Base-by-base conservation (phyloP, 2,888 invertebrate species). In the Nemoura dubitans region DNA sequence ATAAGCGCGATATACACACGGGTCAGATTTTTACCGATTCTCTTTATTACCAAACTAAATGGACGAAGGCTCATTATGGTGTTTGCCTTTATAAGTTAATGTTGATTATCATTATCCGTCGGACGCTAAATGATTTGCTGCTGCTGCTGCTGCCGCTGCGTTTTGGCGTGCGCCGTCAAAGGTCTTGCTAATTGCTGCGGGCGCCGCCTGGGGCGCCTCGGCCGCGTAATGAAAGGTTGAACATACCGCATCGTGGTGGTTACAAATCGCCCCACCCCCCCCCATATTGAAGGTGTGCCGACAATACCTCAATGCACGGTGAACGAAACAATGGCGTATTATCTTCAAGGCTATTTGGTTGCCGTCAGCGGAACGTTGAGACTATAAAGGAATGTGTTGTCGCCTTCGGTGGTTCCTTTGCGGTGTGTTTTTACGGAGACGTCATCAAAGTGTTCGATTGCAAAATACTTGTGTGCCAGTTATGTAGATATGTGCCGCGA, bases 191-290 rank as follows among this genome's bases (percentile, higher is more conserved):
- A 84, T 84, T 84, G 84, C 84, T 84, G 84, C 84, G 84, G 84
- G 84, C 59, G 84, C 59, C n/a, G 42, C 78, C 80, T 84, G 21
- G 59, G 59, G 59, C 59, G 59, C 59, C 59, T 7, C 59, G 2
- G 59, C 59, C 59, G 59, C 59, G 59, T 86, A 85, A 87, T 87
- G 87, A 87, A 87, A 87, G 87, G 87, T 87, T 86, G 87, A 82
- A 42, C 77, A 83, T 85, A 83, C 87, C 81, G 87, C 87, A 87
- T 84, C 59, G 76, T 10, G 28, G 81, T 81, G 81, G 26, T 81
- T 21, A 21, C 59, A 1, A 21, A 16, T 16, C 59, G 59, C 36
- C 36, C 36, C 36, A 10, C 36, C 36, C 36, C 36, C 36, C 36
- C 36, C 36, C 36, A 36, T 36, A 10, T 3, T 36, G 36, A 36